Base-by-base conservation (phyloP, 2,888 invertebrate species). In the Schrankia costaestrigalis region DNA sequence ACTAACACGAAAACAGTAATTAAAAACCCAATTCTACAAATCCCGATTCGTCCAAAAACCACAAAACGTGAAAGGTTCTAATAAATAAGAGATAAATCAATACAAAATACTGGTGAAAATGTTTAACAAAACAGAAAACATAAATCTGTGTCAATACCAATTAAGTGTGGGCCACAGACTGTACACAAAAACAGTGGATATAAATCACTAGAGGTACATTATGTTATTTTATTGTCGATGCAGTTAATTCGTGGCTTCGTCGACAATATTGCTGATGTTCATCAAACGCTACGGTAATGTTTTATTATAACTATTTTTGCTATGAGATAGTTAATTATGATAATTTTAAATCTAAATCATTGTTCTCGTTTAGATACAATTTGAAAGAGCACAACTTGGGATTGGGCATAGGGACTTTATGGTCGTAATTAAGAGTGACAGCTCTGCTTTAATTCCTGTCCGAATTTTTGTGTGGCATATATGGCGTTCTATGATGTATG, bases 131-230 rank as follows among this genome's bases (percentile, higher is more conserved):
- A 63, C 58, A 60, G 42, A 59, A 56, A 53, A 55, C 67, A 69
- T 73, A 73, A 72, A 73, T 73, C 71, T 62, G 53, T 57, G 68
- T 71, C 73, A 63, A 73, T 68, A 71, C 65, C 72, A 73, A 73
- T 73, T 74, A 74, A 72, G 63, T 63, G 57, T 50, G 42, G 49
- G 28, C 56, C 56, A 48, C 54, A 46, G 41, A 38, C 36, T 36
- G 41, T 40, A 42, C 45, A 41, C 50, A 55, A 52, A 48, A 58
- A 56, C 48, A 58, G 34, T 35, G 39, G 18, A 26, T 42, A 56
- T 55, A 49, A 55, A 59, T 61, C 58, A 57, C 47, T 35, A 33
- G 33, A 30, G 36, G 23, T 32, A 41, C 40, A 33, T 42, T 35
- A 42, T 45, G 34, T 41, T 43, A 35, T 45, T 51, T 46, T 45